A percentile compares a stretch with the other conserved stretches of the same genome.
phyloP scores from a whole-genome alignment of 2,888 invertebrate genomes.

The Melinaea marsaeus region DNA sequence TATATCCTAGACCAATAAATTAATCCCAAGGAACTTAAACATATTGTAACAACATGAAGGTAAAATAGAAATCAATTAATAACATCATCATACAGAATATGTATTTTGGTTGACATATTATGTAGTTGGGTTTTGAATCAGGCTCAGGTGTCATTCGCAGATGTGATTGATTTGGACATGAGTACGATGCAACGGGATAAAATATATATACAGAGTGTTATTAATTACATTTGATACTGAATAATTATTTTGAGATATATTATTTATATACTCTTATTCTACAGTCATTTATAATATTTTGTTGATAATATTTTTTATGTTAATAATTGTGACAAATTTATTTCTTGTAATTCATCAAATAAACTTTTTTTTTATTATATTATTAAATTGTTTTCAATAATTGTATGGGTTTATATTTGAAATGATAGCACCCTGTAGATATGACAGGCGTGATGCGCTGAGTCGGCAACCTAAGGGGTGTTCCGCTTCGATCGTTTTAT shows the following conservation, averaged over 20 bases:
- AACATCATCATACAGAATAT: too few species aligned
- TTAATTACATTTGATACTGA: background rate
- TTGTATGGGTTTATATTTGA: too few species aligned
- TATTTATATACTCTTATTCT: too few species aligned
- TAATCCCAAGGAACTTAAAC: constrained; percentile 3
- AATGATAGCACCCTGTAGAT: constrained; percentile 50
- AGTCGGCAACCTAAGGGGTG: constrained; percentile 65
- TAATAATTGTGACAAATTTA: too few species aligned
- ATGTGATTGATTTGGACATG: constrained; percentile 63
- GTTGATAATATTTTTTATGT: too few species aligned
- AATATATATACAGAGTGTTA: constrained; percentile 49
- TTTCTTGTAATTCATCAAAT: background rate
- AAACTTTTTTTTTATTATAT: constrained; percentile 21
- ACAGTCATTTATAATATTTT: too few species aligned
- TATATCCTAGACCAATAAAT: constrained; percentile 25
- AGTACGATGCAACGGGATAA: constrained; percentile 47
- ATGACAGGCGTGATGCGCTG: constrained; percentile 63
- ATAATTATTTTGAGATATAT: too few species aligned
- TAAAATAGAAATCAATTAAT: background rate
- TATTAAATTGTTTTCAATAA: constrained; percentile 23
- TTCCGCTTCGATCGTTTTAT: constrained; percentile 73
- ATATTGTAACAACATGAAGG: background rate
- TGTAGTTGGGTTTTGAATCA: constrained; percentile 12
- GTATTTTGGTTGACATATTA: too few species aligned
- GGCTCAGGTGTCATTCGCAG: constrained; percentile 57